phyloP scores from a whole-genome alignment of 2,888 invertebrate genomes.

The Pheosia tremula region DNA sequence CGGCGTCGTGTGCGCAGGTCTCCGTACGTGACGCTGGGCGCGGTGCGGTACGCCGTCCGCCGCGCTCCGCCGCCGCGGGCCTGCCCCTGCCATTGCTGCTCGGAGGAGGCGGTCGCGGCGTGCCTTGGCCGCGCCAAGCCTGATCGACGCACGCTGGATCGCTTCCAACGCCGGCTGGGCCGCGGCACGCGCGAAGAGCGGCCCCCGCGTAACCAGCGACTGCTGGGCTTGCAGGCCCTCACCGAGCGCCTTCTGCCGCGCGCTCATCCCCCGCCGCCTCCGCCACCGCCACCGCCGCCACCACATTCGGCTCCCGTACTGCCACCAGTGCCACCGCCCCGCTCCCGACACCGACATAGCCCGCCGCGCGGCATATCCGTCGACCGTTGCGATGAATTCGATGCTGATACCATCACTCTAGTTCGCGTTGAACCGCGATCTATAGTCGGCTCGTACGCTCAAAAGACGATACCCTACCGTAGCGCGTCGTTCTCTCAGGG shows the following conservation, averaged over 20 bases:
- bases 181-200: conserved; percentile 80
- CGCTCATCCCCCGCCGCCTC: conserved; percentile 56
- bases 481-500: conserved; percentile 96
- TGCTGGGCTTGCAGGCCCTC: conserved; percentile 92
- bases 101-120: conserved; percentile 82
- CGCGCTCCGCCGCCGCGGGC: conserved; percentile 86
- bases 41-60: conserved; percentile 89
- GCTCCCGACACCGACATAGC: conserved; percentile 80
- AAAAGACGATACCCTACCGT: conserved; percentile 89
- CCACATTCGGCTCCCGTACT: conserved; percentile 82
- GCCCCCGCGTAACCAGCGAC: conserved; percentile 86
- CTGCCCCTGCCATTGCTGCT: conserved; percentile 83
- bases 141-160: conserved; percentile 90
- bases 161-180: conserved; percentile 91
- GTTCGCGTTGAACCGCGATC: conserved; percentile 85
- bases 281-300: conserved; percentile 70
- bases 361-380: conserved; percentile 76
- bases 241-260: conserved; percentile 91
- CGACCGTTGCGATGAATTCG: conserved; percentile 75
- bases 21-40: conserved; percentile 87
- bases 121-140: conserved; percentile 81
- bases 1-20: conserved; percentile 72
- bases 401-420: conserved; percentile 78
- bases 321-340: conserved; percentile 84
- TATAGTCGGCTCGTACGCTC: conserved; percentile 85